Percentiles rank a stretch among this genome's conserved stretches.
Conservation (phyloP, 2,113 vertebrate species). For the Nesoenas mayeri region DNA sequence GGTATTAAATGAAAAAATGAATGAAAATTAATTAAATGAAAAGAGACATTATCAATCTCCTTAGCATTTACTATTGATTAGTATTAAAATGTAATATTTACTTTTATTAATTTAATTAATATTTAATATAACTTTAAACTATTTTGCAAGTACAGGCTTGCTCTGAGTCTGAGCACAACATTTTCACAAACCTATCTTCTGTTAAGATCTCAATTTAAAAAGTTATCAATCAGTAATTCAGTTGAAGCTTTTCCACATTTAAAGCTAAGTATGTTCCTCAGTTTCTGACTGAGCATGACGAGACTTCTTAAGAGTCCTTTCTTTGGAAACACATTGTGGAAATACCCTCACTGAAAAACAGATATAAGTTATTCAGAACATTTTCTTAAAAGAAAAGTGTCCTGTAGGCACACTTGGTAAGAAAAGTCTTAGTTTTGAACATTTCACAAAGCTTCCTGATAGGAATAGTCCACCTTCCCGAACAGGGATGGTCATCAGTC, state of each 20-base stretch:
- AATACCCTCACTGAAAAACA: neutral
- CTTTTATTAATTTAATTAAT: neutral
- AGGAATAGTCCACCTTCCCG: neutral
- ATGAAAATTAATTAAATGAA: no score
- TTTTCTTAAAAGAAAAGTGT: neutral
- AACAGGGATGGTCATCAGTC: neutral
- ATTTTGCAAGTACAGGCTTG: neutral
- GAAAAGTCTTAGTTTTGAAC: neutral
- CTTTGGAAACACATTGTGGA: neutral
- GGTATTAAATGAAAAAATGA: neutral
- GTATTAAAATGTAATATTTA: neutral
- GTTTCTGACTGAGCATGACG: neutral
- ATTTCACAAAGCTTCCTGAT: neutral
- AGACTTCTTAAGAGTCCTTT: neutral
- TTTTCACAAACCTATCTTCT: neutral
- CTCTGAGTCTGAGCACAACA: neutral
- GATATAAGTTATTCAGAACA: neutral
- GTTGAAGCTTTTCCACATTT: neutral
- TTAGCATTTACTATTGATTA: neutral
- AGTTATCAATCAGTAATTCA: neutral
- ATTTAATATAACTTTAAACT: neutral
- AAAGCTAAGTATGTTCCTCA: neutral
- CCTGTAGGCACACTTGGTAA: neutral
- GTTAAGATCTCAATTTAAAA: neutral
- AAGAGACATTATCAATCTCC: neutral